phyloP scores from a whole-genome alignment of 2,797 vertebrate genomes.

The Malacoraja senta region DNA sequence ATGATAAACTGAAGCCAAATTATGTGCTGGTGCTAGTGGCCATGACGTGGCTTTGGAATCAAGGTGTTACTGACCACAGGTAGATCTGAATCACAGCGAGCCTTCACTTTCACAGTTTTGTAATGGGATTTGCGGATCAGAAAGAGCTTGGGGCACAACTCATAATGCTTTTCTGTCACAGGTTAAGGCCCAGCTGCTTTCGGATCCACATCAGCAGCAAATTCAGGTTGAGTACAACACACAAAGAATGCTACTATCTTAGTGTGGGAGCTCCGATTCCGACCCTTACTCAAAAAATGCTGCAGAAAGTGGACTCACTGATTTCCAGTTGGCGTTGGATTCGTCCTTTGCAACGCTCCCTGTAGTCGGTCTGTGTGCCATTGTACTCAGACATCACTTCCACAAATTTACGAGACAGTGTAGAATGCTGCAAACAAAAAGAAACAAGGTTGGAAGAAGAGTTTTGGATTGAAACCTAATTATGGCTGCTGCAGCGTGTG shows the following conservation, averaged over 20 bases:
- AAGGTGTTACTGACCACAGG: not conserved
- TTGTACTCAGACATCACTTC: constrained; percentile 98
- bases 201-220: not conserved
- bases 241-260: not conserved
- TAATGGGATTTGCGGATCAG: not conserved
- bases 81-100: not conserved
- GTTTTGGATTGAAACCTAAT: not conserved
- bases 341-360: constrained; percentile 91
- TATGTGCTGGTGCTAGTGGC: too few relatives aligned
- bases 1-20: not conserved
- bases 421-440: constrained; percentile 71
- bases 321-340: constrained; percentile 96
- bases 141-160: not conserved
- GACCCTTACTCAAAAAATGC: not conserved
- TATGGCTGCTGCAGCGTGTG: not conserved
- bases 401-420: constrained; percentile 89
- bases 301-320: constrained; percentile 65
- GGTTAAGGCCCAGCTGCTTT: not conserved
- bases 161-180: not conserved
- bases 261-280: not conserved
- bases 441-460: not conserved
- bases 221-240: not conserved
- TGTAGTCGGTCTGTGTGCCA: constrained; percentile 86
- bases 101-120: not conserved
- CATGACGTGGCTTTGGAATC: not conserved